Evolutionary conservation across 2,888 invertebrate genomes (phyloP).

Genomic region (Frankliniella intonsa): DNA sequence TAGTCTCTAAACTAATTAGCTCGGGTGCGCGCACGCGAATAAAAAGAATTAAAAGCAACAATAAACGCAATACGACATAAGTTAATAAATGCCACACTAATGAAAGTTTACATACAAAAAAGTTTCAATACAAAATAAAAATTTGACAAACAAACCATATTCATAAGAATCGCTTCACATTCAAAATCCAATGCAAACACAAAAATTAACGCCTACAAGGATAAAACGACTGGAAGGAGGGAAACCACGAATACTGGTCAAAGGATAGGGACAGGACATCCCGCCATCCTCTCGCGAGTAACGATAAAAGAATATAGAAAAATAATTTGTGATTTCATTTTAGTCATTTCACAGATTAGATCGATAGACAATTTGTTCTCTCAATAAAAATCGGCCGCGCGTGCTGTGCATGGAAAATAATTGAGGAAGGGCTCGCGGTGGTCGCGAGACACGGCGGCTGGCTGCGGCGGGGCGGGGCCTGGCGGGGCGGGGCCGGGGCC

Average conservation of each 20-base stretch:
- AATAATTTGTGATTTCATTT: too few relatives aligned
- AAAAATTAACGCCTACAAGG: neutral
- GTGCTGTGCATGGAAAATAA: neutral
- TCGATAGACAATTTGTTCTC: too few relatives aligned
- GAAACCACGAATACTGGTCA: too few relatives aligned
- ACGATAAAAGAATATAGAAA: too few relatives aligned
- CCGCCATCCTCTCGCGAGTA: neutral
- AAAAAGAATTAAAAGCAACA: neutral
- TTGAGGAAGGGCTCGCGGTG: neutral
- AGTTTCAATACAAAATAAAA: conserved; percentile 17
- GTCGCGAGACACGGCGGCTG: neutral
- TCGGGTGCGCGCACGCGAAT: neutral
- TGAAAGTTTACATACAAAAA: conserved; percentile 12
- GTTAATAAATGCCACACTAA: conserved; percentile 24
- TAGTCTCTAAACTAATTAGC: neutral
- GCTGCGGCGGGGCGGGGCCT: neutral
- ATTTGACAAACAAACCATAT: neutral
- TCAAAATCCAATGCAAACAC: neutral
- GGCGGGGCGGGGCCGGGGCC: neutral
- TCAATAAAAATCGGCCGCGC: neutral
- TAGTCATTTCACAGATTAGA: too few relatives aligned
- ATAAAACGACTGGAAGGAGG: too few relatives aligned
- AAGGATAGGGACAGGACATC: neutral
- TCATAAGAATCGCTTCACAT: neutral
- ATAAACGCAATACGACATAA: neutral